phyloP scores from a whole-genome alignment of 2,888 invertebrate genomes.

The Zygothrica quintamaculata region DNA sequence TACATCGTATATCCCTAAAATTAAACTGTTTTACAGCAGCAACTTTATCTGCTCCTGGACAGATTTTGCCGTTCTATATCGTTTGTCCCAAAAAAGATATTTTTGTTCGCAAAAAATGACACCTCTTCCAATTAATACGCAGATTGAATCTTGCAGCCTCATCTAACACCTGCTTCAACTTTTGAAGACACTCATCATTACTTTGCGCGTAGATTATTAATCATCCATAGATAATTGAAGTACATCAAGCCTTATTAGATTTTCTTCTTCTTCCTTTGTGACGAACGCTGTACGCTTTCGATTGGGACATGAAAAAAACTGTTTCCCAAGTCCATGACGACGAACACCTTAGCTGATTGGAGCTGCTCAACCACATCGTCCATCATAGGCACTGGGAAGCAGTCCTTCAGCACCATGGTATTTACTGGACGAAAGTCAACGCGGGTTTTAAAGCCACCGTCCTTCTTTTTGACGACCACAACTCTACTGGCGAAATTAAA shows the following conservation, averaged over 20 bases:
- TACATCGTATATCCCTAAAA: too few species aligned
- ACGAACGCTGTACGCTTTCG: conserved; percentile 12
- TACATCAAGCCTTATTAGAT: too few species aligned
- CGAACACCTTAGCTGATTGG: too few species aligned
- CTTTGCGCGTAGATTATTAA: conserved; percentile 18
- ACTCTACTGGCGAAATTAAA: background rate
- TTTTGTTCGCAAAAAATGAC: too few species aligned
- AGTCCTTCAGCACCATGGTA: conserved; percentile 8
- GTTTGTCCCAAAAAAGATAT: too few species aligned
- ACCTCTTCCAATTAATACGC: background rate
- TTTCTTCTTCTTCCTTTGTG: background rate
- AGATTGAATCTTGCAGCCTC: too few species aligned
- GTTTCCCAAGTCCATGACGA: background rate
- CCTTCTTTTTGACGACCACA: conserved; percentile 1
- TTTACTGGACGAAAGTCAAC: conserved; percentile 1
- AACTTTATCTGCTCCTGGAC: too few species aligned
- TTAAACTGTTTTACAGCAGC: too few species aligned
- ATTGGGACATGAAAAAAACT: conserved; percentile 1
- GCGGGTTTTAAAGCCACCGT: too few species aligned
- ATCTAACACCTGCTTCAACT: conserved; percentile 31
- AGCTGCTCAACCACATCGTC: too few species aligned
- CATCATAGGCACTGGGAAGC: background rate
- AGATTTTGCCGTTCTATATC: too few species aligned
- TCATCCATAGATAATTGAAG: background rate
- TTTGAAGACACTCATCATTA: conserved; percentile 13